Percentiles rank a stretch among this genome's conserved stretches.
These are phyloP conservation scores for Gasterosteus nipponicus DNA, from an alignment of 2,113 vertebrate species.

Conservation along the genomic window DNA sequence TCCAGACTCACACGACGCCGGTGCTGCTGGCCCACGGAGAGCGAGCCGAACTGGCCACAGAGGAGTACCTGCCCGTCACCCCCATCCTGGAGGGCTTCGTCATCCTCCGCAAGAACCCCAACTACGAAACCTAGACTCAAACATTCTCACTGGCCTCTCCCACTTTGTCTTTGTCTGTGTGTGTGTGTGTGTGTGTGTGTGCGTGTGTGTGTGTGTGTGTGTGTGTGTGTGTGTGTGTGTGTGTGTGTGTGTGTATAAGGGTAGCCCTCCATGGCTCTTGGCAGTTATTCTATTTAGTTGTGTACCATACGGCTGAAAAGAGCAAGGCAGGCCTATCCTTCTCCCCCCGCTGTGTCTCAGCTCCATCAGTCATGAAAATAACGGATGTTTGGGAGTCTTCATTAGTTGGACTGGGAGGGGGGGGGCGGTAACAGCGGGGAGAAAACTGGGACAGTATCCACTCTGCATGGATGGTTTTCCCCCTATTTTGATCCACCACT, in stretches of 20 bases:
- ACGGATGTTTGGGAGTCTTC: slow-evolving; percentile 38
- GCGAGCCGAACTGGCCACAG: slow-evolving; percentile 95
- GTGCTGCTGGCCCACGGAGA: slow-evolving; percentile 96
- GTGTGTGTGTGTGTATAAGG: slow-evolving; percentile 31
- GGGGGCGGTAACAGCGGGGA: slow-evolving; percentile 22
- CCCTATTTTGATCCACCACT: slow-evolving; percentile 36
- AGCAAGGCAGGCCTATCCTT: slow-evolving; percentile 45
- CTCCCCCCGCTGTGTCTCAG: slow-evolving; percentile 33
- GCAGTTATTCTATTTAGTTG: slow-evolving; percentile 58
- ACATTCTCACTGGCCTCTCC: slow-evolving; percentile 10
- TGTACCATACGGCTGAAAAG: slow-evolving; percentile 64
- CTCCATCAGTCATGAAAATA: slow-evolving; percentile 43
- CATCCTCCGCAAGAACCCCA: slow-evolving; percentile 97
- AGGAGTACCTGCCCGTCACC: slow-evolving; percentile 94
- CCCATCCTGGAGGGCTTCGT: slow-evolving; percentile 98
- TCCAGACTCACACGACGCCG: slow-evolving; percentile 99
- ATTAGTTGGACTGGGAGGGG: slow-evolving; percentile 45
- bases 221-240: background rate
- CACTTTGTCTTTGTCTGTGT: slow-evolving; percentile 10
- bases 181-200: background rate
- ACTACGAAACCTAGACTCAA: slow-evolving; percentile 87
- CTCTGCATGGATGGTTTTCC: slow-evolving; percentile 41
- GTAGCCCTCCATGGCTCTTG: slow-evolving; percentile 43
- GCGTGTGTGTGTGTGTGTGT: background rate
- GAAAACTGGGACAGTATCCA: slow-evolving; percentile 52